These are phyloP conservation scores for Tipula confusa DNA, from an alignment of 2,888 invertebrate species.

Conservation along the genomic window DNA sequence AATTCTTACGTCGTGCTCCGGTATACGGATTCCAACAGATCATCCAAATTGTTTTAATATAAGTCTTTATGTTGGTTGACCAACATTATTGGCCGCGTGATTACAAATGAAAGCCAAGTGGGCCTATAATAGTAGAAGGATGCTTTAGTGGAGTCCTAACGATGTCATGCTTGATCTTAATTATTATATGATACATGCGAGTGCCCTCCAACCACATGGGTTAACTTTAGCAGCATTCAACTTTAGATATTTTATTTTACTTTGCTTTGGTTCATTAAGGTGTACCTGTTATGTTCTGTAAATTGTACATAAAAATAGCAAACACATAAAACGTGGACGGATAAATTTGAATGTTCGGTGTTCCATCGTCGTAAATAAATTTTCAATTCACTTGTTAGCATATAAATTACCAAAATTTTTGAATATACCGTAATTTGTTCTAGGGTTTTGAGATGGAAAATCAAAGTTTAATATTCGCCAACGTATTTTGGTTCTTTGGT, in stretches of 20 bases:
- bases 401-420: not conserved
- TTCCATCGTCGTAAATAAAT: not conserved
- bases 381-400: not conserved
- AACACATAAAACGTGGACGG: not conserved
- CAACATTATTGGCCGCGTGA: too few relatives aligned
- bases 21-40: too few relatives aligned
- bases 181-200: too few relatives aligned
- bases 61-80: too few relatives aligned
- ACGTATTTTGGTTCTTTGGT: not conserved
- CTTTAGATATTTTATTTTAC: constrained; percentile 13
- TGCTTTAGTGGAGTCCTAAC: too few relatives aligned
- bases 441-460: not conserved
- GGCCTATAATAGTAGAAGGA: too few relatives aligned
- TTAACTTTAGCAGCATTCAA: too few relatives aligned
- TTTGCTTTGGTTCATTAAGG: not conserved
- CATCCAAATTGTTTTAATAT: too few relatives aligned
- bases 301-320: not conserved
- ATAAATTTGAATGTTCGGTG: not conserved
- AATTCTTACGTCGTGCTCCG: too few relatives aligned
- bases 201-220: too few relatives aligned
- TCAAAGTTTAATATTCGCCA: not conserved
- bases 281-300: not conserved
- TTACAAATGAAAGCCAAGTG: too few relatives aligned
- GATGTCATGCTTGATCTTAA: too few relatives aligned
- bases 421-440: not conserved